Base-by-base conservation (phyloP, 2,888 invertebrate species). In the Hipparchia sbordonii region DNA sequence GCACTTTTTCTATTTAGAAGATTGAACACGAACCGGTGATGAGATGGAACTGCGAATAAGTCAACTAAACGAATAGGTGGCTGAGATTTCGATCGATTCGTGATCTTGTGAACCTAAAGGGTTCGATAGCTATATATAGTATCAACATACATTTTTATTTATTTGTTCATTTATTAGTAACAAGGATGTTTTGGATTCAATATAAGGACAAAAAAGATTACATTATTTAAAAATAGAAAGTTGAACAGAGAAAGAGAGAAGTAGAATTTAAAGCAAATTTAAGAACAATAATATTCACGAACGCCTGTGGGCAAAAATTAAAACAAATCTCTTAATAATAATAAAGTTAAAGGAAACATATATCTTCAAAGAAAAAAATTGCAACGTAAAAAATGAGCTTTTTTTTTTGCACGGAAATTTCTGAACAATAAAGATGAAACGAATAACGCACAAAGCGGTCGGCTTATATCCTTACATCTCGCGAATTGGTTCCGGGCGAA, bases 361-460 rank as follows among this genome's bases (percentile, higher is more conserved):
- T 33, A 67, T 39, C 13, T 39, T 54, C 54, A 67, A 67, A 69
- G 61, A 59, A 72, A 76, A 74, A 76, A 75, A 69, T 60, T 66
- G 71, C 68, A 77, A 67, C 59, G 65, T 45, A 73, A 74, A 76
- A 76, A 77, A 23, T 74, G 73, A 74, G 80, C 79, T 78, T 77
- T 78, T 79, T 78, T 79, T 78, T 60, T 52, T 52, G 6, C 12
- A 2, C 51, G 6, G 69, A 72, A 65, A 65, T 65, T 65, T 33
- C 23, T 9, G 51, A 78, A 83, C 84, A 85, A 82, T 79, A 76
- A 76, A 75, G 75, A 73, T 74, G 76, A 78, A 76, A 78, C 74
- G 72, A 74, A 75, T 70, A 72, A 76, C 68, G 71, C 62, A 77
- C 72, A 74, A 77, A 77, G 74, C 73, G 74, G 71, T 62, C 75